Evolutionary conservation across 2,888 invertebrate species (phyloP), one percentile per base, ranked within the genome.

Genomic region (Selenia dentaria): DNA sequence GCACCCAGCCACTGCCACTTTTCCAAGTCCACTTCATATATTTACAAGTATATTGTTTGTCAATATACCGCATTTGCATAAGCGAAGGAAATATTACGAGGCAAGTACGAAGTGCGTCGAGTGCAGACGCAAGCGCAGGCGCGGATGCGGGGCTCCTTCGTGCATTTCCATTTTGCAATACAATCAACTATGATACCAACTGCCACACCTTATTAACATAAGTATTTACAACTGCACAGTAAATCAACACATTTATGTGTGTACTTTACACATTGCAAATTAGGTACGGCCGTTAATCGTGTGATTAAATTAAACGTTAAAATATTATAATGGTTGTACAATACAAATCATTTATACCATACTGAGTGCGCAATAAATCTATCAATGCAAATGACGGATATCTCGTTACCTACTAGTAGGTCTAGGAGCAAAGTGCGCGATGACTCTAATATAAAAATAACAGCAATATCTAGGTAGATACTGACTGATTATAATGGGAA

Each of bases 151-250:
- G 31, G 35, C 41, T 36, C 36, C 34, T 28, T 47, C 41, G 25
- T 70, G 74, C 69, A 79, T 77, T 81, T 82, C 75, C 74, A 83
- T 85, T 83, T 86, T 81, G 85, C 82, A 86, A 79, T 75, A 78
- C 77, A 83, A 82, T 80, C 76, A 75, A 69, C 68, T 69, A 69
- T 71, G 74, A 74, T 72, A 62, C 62, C 48, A 54, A 56, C 32
- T 52, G 63, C 72, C 76, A 58, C 70, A 67, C 74, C 81, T 79
- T 74, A 83, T 85, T 84, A 83, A 69, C 81, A 83, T 79, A 82
- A 78, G 70, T 79, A 83, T 84, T 82, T 81, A 82, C 75, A 73
- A 73, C 69, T 72, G 66, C 70, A 66, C 69, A 72, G 79, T 83
- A 83, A 84, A 83, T 82, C 75, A 82, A 79, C 74, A 76, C 74